A percentile compares a stretch with the other conserved stretches of the same genome.
phyloP scores from a whole-genome alignment of 2,888 invertebrate genomes.

The Sminthurides aquaticus region DNA sequence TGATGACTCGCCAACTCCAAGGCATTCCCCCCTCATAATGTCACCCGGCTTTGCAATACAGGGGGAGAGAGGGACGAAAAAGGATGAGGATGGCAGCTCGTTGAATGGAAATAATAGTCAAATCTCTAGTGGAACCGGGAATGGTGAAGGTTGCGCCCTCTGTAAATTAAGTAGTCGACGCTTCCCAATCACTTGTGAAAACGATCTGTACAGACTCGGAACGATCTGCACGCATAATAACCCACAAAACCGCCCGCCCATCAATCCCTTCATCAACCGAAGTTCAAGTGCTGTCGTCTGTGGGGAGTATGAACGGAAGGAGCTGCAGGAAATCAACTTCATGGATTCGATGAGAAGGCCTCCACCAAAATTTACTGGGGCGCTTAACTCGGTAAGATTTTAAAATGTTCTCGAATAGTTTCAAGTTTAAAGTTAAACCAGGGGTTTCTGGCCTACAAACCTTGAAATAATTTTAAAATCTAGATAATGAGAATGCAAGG shows the following conservation, averaged over 20 bases:
- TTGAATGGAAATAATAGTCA: neutral
- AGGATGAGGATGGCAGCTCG: neutral
- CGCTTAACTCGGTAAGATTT: slow-evolving; percentile 18
- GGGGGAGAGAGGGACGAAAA: neutral
- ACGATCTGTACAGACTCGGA: slow-evolving; percentile 21
- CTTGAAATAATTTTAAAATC: too few species aligned
- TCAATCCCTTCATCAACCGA: slow-evolving; percentile 11
- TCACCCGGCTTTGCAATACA: neutral
- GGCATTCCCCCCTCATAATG: slow-evolving; percentile 16
- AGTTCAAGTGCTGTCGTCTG: slow-evolving; percentile 23
- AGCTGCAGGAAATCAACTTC: neutral
- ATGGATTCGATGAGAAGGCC: slow-evolving; percentile 12
- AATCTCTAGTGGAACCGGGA: neutral
- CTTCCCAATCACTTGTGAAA: slow-evolving; percentile 26
- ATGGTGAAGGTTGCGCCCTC: slow-evolving; percentile 10
- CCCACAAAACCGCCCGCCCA: neutral
- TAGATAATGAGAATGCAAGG: too few species aligned
- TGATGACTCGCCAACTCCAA: slow-evolving; percentile 43
- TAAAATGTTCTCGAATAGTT: neutral
- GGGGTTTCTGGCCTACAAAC: too few species aligned
- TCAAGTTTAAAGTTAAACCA: too few species aligned
- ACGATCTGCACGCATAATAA: slow-evolving; percentile 19
- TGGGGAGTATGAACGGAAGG: slow-evolving; percentile 6
- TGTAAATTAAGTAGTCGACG: slow-evolving; percentile 19
- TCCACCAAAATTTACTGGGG: slow-evolving; percentile 24